Evolutionary conservation across 2,888 invertebrate genomes (phyloP), one percentile per base, ranked within the genome.

Genomic region (Hyposoter didymator): DNA sequence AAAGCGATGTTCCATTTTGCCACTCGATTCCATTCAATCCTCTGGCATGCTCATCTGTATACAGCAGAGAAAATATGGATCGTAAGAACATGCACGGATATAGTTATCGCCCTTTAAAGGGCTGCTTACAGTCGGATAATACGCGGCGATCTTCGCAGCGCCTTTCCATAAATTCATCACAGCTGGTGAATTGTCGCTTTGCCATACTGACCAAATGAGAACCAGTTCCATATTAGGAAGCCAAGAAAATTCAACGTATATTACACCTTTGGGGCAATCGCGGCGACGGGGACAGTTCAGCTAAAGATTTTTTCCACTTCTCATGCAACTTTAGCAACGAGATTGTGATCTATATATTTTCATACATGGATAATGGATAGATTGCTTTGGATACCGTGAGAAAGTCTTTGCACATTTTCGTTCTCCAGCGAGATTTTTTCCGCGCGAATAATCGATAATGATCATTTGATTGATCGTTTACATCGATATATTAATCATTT

Each of bases 101-200:
- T 59, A 62, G 59, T 72, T 66, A 19, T 75, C 49, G 17, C 73
- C n/a, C 74, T 55, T 47, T 49, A 70, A 59, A 70, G 83, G 70
- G 17, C 80, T 70, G 59, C 85, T 84, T 84, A 87, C 72, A 78
- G 78, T 66, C 83, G 66, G 74, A 59, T 73, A 49, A 69, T 80
- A 64, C 78, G 73, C 12, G 47, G 32, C 75, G 75, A 81, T 75
- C 45, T 47, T 72, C 66, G 47, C 17, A 64, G 62, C 78, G 62
- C 78, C 91, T 91, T 92, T 90, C 89, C 91, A 91, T 92, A 91
- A 92, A 92, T 92, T 90, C 91, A 90, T 92, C 91, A 90, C 90
- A 91, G 90, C 88, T 91, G 62, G 90, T 92, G 91, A 92, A 92
- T 92, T 89, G 86, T 75, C 64, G 28, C 70, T 45, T n/a, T n/a